These are phyloP conservation scores for Saccostrea glomerata DNA, from an alignment of 1,140 invertebrate species.

Conservation along the genomic window DNA sequence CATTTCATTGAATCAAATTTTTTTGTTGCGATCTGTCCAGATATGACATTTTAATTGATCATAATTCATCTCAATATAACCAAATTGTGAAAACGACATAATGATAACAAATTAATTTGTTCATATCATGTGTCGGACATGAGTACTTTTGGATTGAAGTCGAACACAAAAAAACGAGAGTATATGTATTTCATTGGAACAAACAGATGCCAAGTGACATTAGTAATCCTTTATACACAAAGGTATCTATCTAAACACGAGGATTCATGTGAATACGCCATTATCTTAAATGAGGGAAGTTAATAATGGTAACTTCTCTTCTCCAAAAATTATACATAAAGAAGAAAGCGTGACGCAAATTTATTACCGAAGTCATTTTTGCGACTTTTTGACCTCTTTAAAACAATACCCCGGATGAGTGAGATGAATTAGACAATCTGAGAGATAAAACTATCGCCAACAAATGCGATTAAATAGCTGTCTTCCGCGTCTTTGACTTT, in stretches of 20 bases:
- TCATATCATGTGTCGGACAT: conserved; percentile 25
- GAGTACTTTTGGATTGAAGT: conserved; percentile 3
- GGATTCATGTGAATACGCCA: background rate
- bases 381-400: background rate
- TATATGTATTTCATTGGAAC: background rate
- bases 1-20: background rate
- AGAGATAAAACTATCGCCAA: background rate
- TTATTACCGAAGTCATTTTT: background rate
- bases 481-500: conserved; percentile 23
- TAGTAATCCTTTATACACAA: background rate
- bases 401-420: conserved; percentile 4
- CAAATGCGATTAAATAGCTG: conserved; percentile 11
- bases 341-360: background rate
- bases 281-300: background rate
- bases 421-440: background rate
- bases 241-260: background rate
- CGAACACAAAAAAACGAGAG: background rate
- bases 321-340: background rate
- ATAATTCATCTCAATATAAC: conserved; percentile 12
- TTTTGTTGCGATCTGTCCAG: background rate
- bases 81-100: background rate
- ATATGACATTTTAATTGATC: conserved; percentile 28
- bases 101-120: background rate
- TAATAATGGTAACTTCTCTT: background rate
- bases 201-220: conserved; percentile 15